phyloP scores from a whole-genome alignment of 1,140 invertebrate species.

The Cydia fagiglandana region DNA sequence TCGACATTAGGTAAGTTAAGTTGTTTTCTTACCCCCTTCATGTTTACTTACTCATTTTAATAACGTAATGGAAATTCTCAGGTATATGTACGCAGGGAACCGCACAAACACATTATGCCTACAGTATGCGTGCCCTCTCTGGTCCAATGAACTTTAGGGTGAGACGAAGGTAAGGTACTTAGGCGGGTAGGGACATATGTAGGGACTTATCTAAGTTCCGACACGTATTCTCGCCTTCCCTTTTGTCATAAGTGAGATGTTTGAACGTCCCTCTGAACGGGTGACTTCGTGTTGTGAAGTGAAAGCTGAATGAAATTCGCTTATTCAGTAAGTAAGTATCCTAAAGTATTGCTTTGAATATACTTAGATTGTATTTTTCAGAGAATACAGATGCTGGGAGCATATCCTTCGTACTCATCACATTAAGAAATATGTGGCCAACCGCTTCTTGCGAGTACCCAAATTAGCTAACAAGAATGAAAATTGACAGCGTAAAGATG shows the following conservation, averaged over 20 bases:
- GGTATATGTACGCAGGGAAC: neutral
- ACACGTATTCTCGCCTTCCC: conserved; percentile 3
- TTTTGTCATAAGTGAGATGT: neutral
- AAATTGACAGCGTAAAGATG: no score
- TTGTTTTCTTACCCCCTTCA: neutral
- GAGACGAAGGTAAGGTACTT: conserved; percentile 15
- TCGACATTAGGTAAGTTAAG: neutral
- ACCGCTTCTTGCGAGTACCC: no score
- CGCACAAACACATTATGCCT: conserved; percentile 17
- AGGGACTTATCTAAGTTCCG: neutral
- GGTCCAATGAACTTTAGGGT: neutral
- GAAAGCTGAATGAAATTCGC: neutral
- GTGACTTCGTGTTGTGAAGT: neutral
- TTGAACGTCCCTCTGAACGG: neutral
- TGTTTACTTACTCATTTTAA: conserved; percentile 13
- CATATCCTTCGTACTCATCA: no score
- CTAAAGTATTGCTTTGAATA: no score
- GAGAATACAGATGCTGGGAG: no score
- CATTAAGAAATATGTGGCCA: no score
- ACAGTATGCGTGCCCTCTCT: neutral
- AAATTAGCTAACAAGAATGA: no score
- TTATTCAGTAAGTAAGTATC: neutral
- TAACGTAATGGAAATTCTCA: conserved; percentile 2
- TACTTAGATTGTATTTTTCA: no score
- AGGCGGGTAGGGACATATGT: neutral